phyloP scores from a whole-genome alignment of 2,113 vertebrate species.

The Tiliqua scincoides region DNA sequence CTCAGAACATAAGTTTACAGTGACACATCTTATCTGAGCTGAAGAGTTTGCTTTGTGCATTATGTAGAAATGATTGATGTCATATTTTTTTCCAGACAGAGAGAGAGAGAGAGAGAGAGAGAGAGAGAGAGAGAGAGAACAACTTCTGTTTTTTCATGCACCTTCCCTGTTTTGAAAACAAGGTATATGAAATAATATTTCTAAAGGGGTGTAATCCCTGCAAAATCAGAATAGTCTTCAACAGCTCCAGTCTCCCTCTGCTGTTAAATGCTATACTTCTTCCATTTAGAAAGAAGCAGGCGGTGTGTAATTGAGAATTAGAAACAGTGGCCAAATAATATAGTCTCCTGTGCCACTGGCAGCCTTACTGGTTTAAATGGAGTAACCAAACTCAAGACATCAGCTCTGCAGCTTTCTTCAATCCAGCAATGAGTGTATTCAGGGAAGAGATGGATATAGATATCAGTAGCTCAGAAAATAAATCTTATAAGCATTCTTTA shows the following conservation, averaged over 20 bases:
- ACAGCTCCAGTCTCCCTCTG: constrained; percentile 44
- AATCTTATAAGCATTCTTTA: constrained; percentile 51
- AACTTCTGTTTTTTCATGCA: constrained; percentile 69
- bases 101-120: constrained; percentile 28
- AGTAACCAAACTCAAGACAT: constrained; percentile 38
- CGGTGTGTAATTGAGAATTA: constrained; percentile 34
- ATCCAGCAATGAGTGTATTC: constrained; percentile 26
- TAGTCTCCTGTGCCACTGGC: constrained; percentile 19
- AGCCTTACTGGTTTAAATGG: constrained; percentile 13
- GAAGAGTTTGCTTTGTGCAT: constrained; percentile 78
- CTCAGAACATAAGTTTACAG: constrained; percentile 80
- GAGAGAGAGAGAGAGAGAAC: constrained; percentile 50
- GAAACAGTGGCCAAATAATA: constrained; percentile 36
- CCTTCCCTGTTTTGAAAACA: constrained; percentile 68
- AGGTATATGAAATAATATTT: constrained; percentile 64
- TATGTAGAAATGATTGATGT: constrained; percentile 80
- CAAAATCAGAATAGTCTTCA: constrained; percentile 57
- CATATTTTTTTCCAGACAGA: constrained; percentile 66
- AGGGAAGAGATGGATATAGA: background rate
- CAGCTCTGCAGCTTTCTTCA: constrained; percentile 17
- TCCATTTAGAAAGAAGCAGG: constrained; percentile 54
- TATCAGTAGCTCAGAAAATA: constrained; percentile 17
- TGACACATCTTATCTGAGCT: constrained; percentile 85
- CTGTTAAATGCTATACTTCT: constrained; percentile 31
- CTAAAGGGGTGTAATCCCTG: constrained; percentile 61